phyloP scores from a whole-genome alignment of 2,888 invertebrate genomes.

The Erynnis tages region DNA sequence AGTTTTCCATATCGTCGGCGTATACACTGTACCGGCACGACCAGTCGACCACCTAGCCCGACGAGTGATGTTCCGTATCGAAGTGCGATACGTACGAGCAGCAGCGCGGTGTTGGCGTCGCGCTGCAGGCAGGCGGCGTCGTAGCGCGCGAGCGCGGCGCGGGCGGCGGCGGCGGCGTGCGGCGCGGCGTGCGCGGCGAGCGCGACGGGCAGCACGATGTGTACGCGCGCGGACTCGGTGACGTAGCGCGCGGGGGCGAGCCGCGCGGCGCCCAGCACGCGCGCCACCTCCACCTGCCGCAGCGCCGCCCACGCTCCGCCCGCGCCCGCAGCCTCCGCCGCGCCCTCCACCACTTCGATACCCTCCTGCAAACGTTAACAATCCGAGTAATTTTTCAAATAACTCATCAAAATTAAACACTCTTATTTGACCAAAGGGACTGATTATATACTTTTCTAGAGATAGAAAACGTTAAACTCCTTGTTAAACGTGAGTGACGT shows the following conservation, averaged over 20 bases:
- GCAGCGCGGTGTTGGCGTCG: slow-evolving; percentile 12
- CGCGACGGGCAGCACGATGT: slow-evolving; percentile 64
- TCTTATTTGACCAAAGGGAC: no score
- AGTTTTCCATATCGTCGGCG: no score
- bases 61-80: neutral
- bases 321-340: slow-evolving; percentile 45
- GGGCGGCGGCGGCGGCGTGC: slow-evolving; percentile 50
- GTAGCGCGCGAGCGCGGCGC: slow-evolving; percentile 49
- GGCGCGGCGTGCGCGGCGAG: slow-evolving; percentile 43
- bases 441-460: no score
- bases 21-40: no score
- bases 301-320: slow-evolving; percentile 79
- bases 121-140: slow-evolving; percentile 39
- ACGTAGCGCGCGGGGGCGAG: slow-evolving; percentile 93
- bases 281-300: slow-evolving; percentile 83
- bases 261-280: slow-evolving; percentile 92
- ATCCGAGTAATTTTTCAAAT: no score
- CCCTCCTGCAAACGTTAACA: neutral
- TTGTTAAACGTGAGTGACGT: no score
- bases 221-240: slow-evolving; percentile 68
- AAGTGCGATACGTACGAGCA: neutral
- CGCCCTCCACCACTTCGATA: neutral
- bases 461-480: no score
- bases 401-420: no score
- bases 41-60: neutral